A percentile compares a stretch with the other conserved stretches of the same genome.
Evolutionary conservation across 23 tunicate genomes (phyloP).

Genomic region (Halocynthia roretzi): DNA sequence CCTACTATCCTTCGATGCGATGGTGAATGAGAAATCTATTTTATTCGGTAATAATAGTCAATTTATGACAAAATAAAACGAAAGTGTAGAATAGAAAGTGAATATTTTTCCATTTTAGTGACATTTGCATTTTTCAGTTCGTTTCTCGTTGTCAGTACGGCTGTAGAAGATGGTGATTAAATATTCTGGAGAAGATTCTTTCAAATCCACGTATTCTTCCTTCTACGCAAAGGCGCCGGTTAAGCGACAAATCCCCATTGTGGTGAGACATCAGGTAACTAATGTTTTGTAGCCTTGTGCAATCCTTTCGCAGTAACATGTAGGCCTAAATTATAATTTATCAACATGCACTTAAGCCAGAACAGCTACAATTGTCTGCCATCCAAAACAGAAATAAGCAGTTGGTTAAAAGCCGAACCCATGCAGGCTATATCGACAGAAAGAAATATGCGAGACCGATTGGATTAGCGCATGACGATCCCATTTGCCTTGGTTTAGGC

Average conservation of each 20-base stretch:
- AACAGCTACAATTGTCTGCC: neutral
- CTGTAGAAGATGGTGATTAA: conserved; percentile 41
- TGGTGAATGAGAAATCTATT: too few relatives aligned
- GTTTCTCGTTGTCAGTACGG: too few relatives aligned
- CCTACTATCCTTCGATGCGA: too few relatives aligned
- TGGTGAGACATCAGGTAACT: conserved; percentile 27
- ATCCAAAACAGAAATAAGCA: conserved; percentile 19
- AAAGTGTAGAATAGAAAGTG: too few relatives aligned
- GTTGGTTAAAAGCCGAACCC: conserved; percentile 25
- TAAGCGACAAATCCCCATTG: conserved; percentile 19
- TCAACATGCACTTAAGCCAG: conserved; percentile 2
- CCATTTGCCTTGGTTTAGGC: conserved; percentile 51
- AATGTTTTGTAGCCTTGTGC: neutral
- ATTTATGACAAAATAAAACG: too few relatives aligned
- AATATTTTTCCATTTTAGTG: too few relatives aligned
- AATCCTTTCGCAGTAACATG: too few relatives aligned
- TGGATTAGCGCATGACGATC: conserved; percentile 32
- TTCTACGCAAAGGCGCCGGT: conserved; percentile 36
- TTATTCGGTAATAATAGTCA: too few relatives aligned
- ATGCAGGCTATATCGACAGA: conserved; percentile 39
- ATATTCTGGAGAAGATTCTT: conserved; percentile 50
- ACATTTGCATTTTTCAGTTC: too few relatives aligned
- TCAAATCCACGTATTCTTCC: conserved; percentile 52
- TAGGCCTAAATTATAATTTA: neutral
- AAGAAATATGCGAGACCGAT: conserved; percentile 38